Evolutionary conservation across 2,888 invertebrate genomes (phyloP).

Genomic region (Chrysolina oricalcia): DNA sequence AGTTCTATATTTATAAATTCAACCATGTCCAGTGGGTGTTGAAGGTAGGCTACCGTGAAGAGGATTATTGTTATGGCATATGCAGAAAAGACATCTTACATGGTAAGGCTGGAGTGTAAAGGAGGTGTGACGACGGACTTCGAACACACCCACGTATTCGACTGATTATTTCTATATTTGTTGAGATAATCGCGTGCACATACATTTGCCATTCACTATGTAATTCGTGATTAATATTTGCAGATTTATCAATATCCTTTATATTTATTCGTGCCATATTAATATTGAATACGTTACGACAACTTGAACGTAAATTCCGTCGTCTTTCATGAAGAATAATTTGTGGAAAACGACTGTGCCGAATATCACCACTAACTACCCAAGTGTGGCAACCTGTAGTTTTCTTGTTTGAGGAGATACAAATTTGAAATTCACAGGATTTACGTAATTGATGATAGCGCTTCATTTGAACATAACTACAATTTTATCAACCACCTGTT

Average conservation of each 20-base stretch:
- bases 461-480: too few species aligned
- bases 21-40: slow-evolving; percentile 11
- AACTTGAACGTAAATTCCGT: too few species aligned
- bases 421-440: too few species aligned
- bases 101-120: slow-evolving; percentile 18
- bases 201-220: not conserved
- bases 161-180: slow-evolving; percentile 24
- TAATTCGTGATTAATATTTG: not conserved
- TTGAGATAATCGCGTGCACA: not conserved
- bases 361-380: too few species aligned
- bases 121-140: slow-evolving; percentile 11
- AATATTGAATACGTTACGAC: too few species aligned
- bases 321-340: not conserved
- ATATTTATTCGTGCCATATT: not conserved
- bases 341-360: too few species aligned
- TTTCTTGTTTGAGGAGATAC: too few species aligned
- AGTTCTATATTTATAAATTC: slow-evolving; percentile 29
- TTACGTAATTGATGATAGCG: too few species aligned
- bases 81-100: slow-evolving; percentile 21
- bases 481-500: too few species aligned
- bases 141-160: slow-evolving; percentile 13
- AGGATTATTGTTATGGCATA: slow-evolving; percentile 31
- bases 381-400: too few species aligned
- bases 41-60: slow-evolving; percentile 28
- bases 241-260: slow-evolving; percentile 1